Percentiles rank a stretch among this genome's conserved stretches.
Conservation (phyloP, 2,888 invertebrate genomes). For the Myopa testacea region DNA sequence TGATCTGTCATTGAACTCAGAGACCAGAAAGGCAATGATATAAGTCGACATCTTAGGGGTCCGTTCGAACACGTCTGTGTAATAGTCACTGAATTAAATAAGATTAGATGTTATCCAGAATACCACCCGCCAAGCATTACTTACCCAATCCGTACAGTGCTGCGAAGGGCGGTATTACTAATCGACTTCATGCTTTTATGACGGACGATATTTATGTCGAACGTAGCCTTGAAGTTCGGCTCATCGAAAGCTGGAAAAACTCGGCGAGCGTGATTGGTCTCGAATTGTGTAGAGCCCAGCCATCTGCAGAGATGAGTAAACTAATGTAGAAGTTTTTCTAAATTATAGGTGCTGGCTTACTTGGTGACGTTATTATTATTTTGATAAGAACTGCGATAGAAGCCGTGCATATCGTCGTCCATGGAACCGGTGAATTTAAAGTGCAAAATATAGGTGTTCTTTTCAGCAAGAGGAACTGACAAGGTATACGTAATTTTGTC, state of each 20-base stretch:
- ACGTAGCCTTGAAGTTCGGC: constrained; percentile 78
- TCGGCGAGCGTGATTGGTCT: constrained; percentile 75
- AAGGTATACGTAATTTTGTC: constrained; percentile 69
- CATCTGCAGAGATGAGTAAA: constrained; percentile 64
- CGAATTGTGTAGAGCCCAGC: constrained; percentile 78
- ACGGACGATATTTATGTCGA: constrained; percentile 69
- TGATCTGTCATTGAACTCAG: constrained; percentile 68
- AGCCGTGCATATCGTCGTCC: constrained; percentile 70
- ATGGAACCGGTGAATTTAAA: constrained; percentile 70
- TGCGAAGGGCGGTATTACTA: constrained; percentile 55
- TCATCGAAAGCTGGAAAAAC: constrained; percentile 87
- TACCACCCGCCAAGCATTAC: constrained; percentile 25
- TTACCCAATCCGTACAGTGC: constrained; percentile 52
- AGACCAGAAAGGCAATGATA: constrained; percentile 82
- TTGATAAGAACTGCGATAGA: constrained; percentile 69
- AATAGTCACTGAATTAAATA: constrained; percentile 48
- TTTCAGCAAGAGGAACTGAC: constrained; percentile 55
- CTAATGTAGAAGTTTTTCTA: too few species aligned
- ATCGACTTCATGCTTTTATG: constrained; percentile 59
- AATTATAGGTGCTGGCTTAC: constrained; percentile 46
- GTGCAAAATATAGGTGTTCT: constrained; percentile 67
- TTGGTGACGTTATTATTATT: constrained; percentile 63
- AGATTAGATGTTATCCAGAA: neutral
- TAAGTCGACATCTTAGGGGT: constrained; percentile 82
- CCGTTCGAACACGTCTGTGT: constrained; percentile 56